phyloP scores from a whole-genome alignment of 2,797 vertebrate species.

The Sebastes aleutianus region DNA sequence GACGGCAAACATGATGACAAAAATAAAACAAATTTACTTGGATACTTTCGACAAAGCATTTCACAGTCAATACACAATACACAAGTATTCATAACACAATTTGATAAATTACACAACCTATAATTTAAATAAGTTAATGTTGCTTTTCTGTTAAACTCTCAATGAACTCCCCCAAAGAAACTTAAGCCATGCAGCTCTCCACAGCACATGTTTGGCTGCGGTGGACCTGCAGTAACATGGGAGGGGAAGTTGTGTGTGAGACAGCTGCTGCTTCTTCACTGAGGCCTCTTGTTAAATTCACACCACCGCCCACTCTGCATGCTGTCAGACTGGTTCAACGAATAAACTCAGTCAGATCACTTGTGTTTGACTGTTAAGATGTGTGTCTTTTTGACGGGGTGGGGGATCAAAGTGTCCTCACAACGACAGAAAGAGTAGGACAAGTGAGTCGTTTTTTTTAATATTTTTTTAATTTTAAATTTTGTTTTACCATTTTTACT shows the following conservation, averaged over 20 bases:
- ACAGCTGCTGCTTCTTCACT: constrained; percentile 72
- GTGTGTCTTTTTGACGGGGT: background rate
- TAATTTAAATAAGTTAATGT: no score
- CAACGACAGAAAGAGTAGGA: background rate
- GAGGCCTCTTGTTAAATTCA: constrained; percentile 62
- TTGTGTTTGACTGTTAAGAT: background rate
- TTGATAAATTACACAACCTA: background rate
- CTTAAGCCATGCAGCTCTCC: background rate
- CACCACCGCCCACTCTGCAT: constrained; percentile 43
- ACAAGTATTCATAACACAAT: background rate
- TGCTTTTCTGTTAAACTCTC: background rate
- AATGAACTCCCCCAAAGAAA: background rate
- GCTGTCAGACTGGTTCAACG: constrained; percentile 69
- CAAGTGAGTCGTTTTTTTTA: background rate
- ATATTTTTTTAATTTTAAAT: background rate
- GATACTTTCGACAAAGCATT: background rate
- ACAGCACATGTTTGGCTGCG: constrained; percentile 41
- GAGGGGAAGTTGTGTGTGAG: constrained; percentile 7
- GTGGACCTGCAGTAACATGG: constrained; percentile 17
- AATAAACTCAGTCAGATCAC: background rate
- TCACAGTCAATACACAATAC: background rate
- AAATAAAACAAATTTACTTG: background rate
- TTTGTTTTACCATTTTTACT: background rate
- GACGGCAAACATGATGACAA: background rate
- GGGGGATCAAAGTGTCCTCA: background rate